These are phyloP conservation scores for Reticulitermes lucifugus DNA, from an alignment of 2,888 invertebrate species.

Conservation along the genomic window DNA sequence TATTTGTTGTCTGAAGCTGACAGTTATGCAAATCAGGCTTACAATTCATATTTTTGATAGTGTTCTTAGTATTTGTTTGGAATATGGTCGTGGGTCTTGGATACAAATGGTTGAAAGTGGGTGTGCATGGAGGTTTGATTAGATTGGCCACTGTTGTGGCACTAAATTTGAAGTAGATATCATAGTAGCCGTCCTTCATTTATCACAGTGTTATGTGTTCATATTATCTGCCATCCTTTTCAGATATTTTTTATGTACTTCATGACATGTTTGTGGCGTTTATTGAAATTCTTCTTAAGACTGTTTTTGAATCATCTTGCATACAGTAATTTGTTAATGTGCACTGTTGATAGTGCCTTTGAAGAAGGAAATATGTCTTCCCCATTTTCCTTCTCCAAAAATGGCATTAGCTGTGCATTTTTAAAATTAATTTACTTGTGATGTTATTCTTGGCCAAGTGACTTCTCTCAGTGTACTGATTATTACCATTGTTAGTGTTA, in stretches of 20 bases:
- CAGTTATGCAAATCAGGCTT: not conserved
- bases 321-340: not conserved
- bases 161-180: not conserved
- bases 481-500: not conserved
- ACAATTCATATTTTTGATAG: not conserved
- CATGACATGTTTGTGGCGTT: constrained; percentile 5
- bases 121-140: not conserved
- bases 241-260: not conserved
- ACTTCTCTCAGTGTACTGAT: not conserved
- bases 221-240: not conserved
- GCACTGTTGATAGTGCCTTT: not conserved
- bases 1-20: too few relatives aligned
- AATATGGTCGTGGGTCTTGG: not conserved
- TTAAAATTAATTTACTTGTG: not conserved
- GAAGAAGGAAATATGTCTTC: not conserved
- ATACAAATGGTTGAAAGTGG: not conserved
- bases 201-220: not conserved
- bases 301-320: not conserved
- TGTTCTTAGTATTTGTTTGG: not conserved
- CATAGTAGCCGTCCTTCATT: not conserved
- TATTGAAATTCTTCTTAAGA: not conserved
- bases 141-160: not conserved
- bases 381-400: not conserved
- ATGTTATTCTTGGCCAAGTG: not conserved
- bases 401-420: not conserved